A percentile compares a stretch with the other conserved stretches of the same genome.
Conservation (phyloP, 1,140 invertebrate species). For the Aleiodes sp. region DNA sequence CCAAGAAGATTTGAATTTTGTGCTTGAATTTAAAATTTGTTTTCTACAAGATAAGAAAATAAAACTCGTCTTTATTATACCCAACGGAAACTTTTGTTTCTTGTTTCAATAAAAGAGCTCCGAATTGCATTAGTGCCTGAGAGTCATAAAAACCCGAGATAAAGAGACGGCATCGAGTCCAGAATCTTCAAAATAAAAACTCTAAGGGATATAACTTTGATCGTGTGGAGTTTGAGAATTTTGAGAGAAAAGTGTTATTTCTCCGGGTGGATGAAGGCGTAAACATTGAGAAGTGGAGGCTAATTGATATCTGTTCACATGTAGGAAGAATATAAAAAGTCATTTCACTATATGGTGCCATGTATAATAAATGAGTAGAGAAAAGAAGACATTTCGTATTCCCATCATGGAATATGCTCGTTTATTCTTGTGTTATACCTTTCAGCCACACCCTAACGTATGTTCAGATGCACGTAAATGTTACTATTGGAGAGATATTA, state of each 20-base stretch:
- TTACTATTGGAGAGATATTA: background rate
- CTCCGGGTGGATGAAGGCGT: background rate
- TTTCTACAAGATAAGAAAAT: too few relatives aligned
- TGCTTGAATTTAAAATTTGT: too few relatives aligned
- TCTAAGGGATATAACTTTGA: background rate
- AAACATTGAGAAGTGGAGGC: background rate
- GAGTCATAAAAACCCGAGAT: background rate
- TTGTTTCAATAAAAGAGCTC: too few relatives aligned
- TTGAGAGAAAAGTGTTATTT: background rate
- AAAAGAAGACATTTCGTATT: constrained; percentile 9
- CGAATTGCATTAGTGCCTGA: background rate
- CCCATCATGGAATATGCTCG: background rate
- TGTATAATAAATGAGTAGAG: background rate
- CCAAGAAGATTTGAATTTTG: too few relatives aligned
- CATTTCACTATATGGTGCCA: background rate
- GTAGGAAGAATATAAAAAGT: background rate
- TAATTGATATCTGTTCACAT: constrained; percentile 6
- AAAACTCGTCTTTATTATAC: too few relatives aligned
- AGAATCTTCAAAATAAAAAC: background rate
- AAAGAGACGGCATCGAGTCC: background rate
- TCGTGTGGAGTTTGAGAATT: background rate
- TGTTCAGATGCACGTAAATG: background rate
- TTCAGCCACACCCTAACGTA: background rate
- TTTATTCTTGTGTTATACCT: constrained; percentile 1
- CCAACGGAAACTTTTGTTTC: too few relatives aligned